Evolutionary conservation across 92 coral and sea anemone genomes (phyloP).

Genomic region (Umimayanthus kanabou): DNA sequence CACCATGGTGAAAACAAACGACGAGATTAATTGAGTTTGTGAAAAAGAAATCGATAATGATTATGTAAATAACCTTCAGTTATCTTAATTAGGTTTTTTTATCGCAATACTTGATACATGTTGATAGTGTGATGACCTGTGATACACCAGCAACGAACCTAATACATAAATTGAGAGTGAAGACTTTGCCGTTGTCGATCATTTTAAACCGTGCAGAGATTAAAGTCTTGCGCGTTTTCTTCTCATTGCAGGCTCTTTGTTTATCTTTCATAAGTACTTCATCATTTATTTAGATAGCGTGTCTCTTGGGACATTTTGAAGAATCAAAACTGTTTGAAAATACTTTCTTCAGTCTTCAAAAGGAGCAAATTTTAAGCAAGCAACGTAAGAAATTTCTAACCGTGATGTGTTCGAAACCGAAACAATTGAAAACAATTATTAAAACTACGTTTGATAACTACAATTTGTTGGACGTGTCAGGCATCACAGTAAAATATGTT

Average conservation of each 20-base stretch:
- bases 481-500: no score
- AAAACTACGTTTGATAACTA: no score
- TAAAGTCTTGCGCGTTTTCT: neutral
- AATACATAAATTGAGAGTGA: neutral
- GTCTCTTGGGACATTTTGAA: conserved; percentile 6
- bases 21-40: conserved; percentile 39
- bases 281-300: neutral
- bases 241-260: neutral
- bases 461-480: no score
- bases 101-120: no score
- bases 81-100: neutral
- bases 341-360: no score
- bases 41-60: conserved; percentile 15
- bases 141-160: neutral
- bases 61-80: conserved; percentile 17
- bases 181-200: neutral
- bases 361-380: no score
- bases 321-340: neutral
- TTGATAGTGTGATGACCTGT: neutral
- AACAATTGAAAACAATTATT: no score
- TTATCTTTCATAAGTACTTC: neutral
- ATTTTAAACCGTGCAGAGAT: neutral
- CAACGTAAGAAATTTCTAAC: no score
- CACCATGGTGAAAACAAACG: conserved; percentile 59
- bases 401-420: no score